These are phyloP conservation scores for Pseudomyrmex gracilis DNA, from an alignment of 1,140 invertebrate species.

Conservation along the genomic window DNA sequence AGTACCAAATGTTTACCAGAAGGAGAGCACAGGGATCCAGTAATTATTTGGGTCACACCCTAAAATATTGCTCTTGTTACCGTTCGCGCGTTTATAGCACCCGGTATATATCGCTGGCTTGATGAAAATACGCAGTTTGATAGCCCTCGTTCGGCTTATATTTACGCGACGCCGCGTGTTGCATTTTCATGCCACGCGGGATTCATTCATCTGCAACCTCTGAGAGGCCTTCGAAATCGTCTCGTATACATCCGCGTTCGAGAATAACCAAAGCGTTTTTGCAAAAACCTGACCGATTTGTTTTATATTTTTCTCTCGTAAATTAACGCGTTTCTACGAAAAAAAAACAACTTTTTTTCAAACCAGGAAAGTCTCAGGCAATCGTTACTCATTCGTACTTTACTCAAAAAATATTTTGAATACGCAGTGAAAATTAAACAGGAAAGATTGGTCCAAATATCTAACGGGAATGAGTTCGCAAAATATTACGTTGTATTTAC, in stretches of 20 bases:
- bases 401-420: neutral
- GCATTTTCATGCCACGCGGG: slow-evolving; percentile 24
- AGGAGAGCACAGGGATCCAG: slow-evolving; percentile 58
- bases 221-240: slow-evolving; percentile 23
- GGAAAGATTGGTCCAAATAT: neutral
- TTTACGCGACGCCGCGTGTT: slow-evolving; percentile 13
- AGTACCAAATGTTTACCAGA: slow-evolving; percentile 63
- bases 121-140: slow-evolving; percentile 70
- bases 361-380: neutral
- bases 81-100: slow-evolving; percentile 70
- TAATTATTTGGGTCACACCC: slow-evolving; percentile 76
- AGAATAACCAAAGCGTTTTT: slow-evolving; percentile 59
- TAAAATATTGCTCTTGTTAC: slow-evolving; percentile 74
- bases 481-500: slow-evolving; percentile 11
- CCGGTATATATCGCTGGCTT: slow-evolving; percentile 62
- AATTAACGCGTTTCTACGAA: slow-evolving; percentile 17
- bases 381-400: neutral
- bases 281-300: slow-evolving; percentile 34
- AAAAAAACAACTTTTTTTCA: neutral
- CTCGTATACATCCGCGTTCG: slow-evolving; percentile 7
- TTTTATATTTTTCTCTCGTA: slow-evolving; percentile 24
- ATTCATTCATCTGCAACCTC: slow-evolving; percentile 61
- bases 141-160: slow-evolving; percentile 23
- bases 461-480: neutral
- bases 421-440: neutral